A percentile compares a stretch with the other conserved stretches of the same genome.
phyloP scores from a whole-genome alignment of 2,797 vertebrate genomes.

The Cichlasoma orientale region DNA sequence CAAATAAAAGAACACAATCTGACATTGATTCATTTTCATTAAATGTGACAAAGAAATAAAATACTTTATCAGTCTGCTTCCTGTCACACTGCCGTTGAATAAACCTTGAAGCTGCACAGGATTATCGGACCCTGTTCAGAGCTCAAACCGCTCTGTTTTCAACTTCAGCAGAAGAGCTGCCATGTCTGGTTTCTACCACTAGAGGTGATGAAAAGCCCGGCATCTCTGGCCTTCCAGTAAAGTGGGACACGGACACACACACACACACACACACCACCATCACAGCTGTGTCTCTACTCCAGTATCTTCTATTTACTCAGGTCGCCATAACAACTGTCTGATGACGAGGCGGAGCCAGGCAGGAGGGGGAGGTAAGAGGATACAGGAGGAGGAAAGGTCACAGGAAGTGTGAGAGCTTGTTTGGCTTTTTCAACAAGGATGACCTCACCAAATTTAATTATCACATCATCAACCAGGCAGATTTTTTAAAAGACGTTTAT shows the following conservation, averaged over 20 bases:
- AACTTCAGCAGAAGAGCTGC: background rate
- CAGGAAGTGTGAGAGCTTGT: conserved; percentile 44
- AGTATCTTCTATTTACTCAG: conserved; percentile 18
- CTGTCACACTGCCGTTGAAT: no score
- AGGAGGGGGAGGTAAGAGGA: background rate
- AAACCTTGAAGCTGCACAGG: conserved; percentile 14
- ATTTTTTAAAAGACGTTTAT: conserved; percentile 22
- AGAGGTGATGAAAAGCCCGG: conserved; percentile 29
- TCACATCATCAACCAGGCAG: conserved; percentile 12
- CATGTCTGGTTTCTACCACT: conserved; percentile 29
- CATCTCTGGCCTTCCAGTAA: background rate
- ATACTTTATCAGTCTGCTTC: no score
- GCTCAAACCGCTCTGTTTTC: conserved; percentile 9
- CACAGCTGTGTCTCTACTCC: conserved; percentile 11
- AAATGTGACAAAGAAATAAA: no score
- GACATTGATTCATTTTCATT: no score
- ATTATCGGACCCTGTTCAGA: conserved; percentile 24
- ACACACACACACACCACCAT: background rate
- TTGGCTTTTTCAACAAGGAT: background rate
- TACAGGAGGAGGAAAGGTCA: background rate
- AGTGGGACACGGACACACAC: conserved; percentile 1
- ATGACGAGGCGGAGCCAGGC: conserved; percentile 12
- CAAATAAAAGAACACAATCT: no score
- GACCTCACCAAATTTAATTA: conserved; percentile 46
- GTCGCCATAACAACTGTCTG: conserved; percentile 60